Evolutionary conservation across 2,888 invertebrate species (phyloP), one percentile per base, ranked within the genome.

Genomic region (Petrophora chlorosata): DNA sequence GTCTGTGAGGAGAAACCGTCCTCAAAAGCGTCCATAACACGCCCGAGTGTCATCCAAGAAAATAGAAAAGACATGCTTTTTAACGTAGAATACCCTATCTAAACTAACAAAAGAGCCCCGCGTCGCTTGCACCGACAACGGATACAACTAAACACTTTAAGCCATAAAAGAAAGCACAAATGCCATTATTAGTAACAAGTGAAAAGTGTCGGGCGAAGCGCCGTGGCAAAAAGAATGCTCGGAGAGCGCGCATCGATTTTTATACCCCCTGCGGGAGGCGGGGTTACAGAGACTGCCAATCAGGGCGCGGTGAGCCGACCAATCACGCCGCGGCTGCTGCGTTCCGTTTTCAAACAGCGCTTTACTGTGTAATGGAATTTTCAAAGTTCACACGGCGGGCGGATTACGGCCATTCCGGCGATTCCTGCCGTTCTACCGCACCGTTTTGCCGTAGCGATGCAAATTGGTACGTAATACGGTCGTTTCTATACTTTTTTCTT

Each of bases 131-230:
- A 71, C 80, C 76, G 79, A 82, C 84, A 82, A 80, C 78, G 69
- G 80, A 79, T 82, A 85, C 86, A 87, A 85, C 77, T 86, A 88
- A 89, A 84, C 88, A 81, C 83, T 89, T 88, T 83, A 86, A 76
- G 67, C 73, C 72, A 79, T 82, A 82, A 85, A 85, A 82, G 79
- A 73, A 71, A 79, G 79, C 70, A 85, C 83, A 86, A 86, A 80
- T 76, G 81, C 80, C 77, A 85, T 88, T 89, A 89, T 86, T 81
- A 86, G 76, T 77, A 76, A 78, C 83, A 84, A 82, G 79, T 69
- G 81, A 71, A 71, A 80, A 85, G 86, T 85, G 87, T 89, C 73
- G 75, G 63, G 59, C 69, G 81, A 72, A 76, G 82, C 82, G 79
- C 67, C 78, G 76, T 58, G 61, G 74, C 78, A 85, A 86, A 87